Base-by-base conservation (phyloP, 2,888 invertebrate species). In the Eupithecia exiguata region DNA sequence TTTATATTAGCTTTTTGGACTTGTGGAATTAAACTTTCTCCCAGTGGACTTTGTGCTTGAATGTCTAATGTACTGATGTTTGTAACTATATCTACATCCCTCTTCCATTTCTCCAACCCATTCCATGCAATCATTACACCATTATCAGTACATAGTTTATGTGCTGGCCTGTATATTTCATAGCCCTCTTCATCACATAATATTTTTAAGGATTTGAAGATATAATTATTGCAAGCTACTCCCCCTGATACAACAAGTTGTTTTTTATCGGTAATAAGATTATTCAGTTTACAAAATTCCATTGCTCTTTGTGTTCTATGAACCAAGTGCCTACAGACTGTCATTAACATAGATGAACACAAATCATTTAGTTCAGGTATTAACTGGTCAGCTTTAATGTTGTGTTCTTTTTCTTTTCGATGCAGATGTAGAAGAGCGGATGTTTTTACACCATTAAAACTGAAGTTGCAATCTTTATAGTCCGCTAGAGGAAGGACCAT, bases 91-190 rank as follows among this genome's bases (percentile, higher is more conserved):
- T 96, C 96, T 77, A 92, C 81, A 30, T 95, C 91, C 73, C 88
- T 89, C 76, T 84, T 90, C 94, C 96, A 97, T 89, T 96, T 97
- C 90, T 99, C 99, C 70, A 98, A 95, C 5, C 98, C 99, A 94
- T 99, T 99, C 99, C 99, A 99, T 43, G 99, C 99, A 85, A 99
- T 98, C 99, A 99, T 99, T 40, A 99, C 96, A 30, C 99, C 99
- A 95, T 99, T 99, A 90, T 99, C 99, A 0, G 98, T 99, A 88
- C 99, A 99, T 58, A 99, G 95, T 83, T 96, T 95, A 53, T 97
- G 96, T 1, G 97, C 96, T 10, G 99, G 99, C 79, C 97, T 96
- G 71, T 96, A 95, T 53, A 98, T 93, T 83, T 93, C 92, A 86
- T 96, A 98, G 18, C 94, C 95, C 84, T 95, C 95, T 80, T 96